Evolutionary conservation across 2,797 vertebrate species (phyloP).

Genomic region (Capromys pilorides): DNA sequence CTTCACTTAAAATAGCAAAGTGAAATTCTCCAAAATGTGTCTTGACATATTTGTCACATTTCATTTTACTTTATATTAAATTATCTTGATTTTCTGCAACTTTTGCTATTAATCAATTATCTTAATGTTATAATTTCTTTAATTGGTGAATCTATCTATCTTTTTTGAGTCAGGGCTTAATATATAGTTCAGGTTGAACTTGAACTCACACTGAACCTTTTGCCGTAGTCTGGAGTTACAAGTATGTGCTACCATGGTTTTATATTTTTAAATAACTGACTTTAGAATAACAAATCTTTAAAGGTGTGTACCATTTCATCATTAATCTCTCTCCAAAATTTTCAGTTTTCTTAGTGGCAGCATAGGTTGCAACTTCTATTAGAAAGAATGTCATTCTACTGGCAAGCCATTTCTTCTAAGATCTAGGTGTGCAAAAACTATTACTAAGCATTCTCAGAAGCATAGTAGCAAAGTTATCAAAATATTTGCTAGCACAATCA

Average conservation of each 20-base stretch:
- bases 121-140: constrained; percentile 26
- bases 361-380: neutral
- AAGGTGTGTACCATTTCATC: neutral
- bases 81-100: neutral
- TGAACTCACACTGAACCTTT: neutral
- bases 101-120: neutral
- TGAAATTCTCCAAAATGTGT: neutral
- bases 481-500: constrained; percentile 1
- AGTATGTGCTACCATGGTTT: neutral
- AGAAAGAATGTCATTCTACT: constrained; percentile 21
- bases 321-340: neutral
- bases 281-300: neutral
- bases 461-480: constrained; percentile 15
- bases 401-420: neutral
- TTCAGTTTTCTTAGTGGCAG: neutral
- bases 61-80: neutral
- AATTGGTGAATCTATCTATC: neutral
- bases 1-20: neutral
- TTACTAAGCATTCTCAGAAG: neutral
- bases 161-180: neutral
- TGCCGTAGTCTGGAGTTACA: neutral
- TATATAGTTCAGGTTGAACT: neutral
- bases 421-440: neutral
- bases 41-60: constrained; percentile 8
- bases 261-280: neutral